Percentiles rank a stretch among this genome's conserved stretches.
Evolutionary conservation across 2,888 invertebrate genomes (phyloP).

Genomic region (Cosmopolites sordidus): DNA sequence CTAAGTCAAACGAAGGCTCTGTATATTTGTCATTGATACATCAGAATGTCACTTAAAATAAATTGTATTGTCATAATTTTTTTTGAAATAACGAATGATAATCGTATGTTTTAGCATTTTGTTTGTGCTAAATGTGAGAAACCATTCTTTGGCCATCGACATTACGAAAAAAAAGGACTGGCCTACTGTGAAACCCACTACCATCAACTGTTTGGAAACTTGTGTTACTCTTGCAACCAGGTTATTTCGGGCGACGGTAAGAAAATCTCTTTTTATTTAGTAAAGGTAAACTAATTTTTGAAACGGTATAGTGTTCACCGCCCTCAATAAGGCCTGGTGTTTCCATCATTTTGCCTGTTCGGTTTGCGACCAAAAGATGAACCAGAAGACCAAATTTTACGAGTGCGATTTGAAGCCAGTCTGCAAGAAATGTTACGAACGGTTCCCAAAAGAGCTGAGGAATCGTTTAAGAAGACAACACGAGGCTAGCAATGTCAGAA

Average conservation of each 20-base stretch:
- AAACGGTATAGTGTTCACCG: conserved; percentile 92
- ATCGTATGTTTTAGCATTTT: conserved; percentile 72
- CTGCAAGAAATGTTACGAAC: conserved; percentile 97
- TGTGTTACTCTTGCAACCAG: conserved; percentile 98
- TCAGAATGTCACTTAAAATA: no score
- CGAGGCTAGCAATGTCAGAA: conserved; percentile 53
- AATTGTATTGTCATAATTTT: no score
- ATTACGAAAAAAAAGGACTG: conserved; percentile 96
- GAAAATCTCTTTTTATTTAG: conserved; percentile 30
- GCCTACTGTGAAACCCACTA: conserved; percentile 99
- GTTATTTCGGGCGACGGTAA: conserved; percentile 96
- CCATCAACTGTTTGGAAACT: conserved; percentile 96
- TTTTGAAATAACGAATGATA: no score
- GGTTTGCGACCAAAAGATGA: conserved; percentile 93
- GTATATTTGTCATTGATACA: no score
- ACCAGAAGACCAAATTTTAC: conserved; percentile 96
- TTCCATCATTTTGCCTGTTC: conserved; percentile 98
- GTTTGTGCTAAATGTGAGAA: conserved; percentile 99
- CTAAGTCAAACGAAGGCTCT: no score
- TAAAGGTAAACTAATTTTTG: conserved; percentile 36
- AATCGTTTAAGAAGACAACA: conserved; percentile 87
- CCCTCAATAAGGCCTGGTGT: conserved; percentile 98
- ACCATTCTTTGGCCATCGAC: conserved; percentile 97
- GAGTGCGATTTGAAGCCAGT: conserved; percentile 98
- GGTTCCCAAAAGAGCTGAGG: conserved; percentile 89